Evolutionary conservation across 2,113 vertebrate species (phyloP), one percentile per base, ranked within the genome.

Genomic region (Pteruthius melanotis): DNA sequence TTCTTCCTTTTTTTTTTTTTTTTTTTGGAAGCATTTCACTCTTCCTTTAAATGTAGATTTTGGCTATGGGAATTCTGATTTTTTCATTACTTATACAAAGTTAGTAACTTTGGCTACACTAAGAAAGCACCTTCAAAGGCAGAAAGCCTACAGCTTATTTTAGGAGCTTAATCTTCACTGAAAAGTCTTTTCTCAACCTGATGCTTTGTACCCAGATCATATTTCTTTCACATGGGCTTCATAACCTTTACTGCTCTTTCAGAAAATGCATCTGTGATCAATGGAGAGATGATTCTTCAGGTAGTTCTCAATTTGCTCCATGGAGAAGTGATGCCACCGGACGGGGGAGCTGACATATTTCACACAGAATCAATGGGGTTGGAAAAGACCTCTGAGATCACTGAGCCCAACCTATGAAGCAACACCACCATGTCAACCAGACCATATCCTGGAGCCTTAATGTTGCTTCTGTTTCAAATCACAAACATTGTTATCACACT

Each of bases 321-420:
- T 0, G 2, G 14, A 56, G 59, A 57, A 70, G 4, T 15, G 13
- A 49, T 71, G 24, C 26, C n/a, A 45, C 18, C 20, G 19, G 9
- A 16, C 2, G 45, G 40, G 22, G 12, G 23, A 64, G 16, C 17
- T 71, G 52, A 24, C 1, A 5, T 24, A 47, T 56, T 81, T 4
- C 69, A 14, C 49, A 64, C 40, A 39, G 49, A 9, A 28, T 19
- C 50, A 23, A 10, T 3, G 23, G 9, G 69, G n/a, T 5, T 65
- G 70, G 70, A 30, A 35, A 85, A 65, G 35, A 24, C 12, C n/a
- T 47, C n/a, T 49, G 81, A 42, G 33, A 17, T 33, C 56, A 50
- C 5, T 6, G 28, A 22, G 42, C 6, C 24, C 30, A 26, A 0
- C 15, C 35, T 7, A 0, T 21, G 42, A 35, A 7, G 10, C 42